phyloP scores from a whole-genome alignment of 64 coral and sea anemone genomes.

The Cladopsammia gracilis region DNA sequence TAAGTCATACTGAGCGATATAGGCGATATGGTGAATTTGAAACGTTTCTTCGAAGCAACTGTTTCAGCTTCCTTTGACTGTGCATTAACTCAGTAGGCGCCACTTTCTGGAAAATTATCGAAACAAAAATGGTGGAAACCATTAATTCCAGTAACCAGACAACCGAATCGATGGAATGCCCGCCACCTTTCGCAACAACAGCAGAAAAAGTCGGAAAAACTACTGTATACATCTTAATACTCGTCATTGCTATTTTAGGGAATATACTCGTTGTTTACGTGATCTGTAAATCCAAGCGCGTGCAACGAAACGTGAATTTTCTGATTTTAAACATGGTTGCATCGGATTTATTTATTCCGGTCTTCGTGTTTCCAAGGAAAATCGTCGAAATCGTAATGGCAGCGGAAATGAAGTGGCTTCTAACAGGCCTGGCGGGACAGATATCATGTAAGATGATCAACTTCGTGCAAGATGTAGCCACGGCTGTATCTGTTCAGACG shows the following conservation, averaged over 20 bases:
- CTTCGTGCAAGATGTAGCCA: background rate
- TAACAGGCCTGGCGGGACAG: background rate
- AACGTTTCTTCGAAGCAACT: too few species aligned
- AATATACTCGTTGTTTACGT: slow-evolving; percentile 36
- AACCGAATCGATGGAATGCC: background rate
- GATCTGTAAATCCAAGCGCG: slow-evolving; percentile 12
- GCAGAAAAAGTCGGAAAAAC: slow-evolving; percentile 1
- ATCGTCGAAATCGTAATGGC: background rate
- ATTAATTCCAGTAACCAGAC: slow-evolving; percentile 27
- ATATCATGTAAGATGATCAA: slow-evolving; percentile 18
- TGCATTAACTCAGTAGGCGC: too few species aligned
- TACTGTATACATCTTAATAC: background rate
- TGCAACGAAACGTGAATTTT: slow-evolving; percentile 29
- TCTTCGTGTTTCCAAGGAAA: slow-evolving; percentile 1
- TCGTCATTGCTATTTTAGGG: background rate
- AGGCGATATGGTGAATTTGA: background rate
- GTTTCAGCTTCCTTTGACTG: too few species aligned
- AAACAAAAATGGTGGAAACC: background rate
- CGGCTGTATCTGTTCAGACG: slow-evolving; percentile 16
- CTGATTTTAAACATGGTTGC: slow-evolving; percentile 46
- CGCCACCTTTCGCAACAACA: background rate
- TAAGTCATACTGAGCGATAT: background rate
- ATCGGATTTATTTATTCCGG: slow-evolving; percentile 30
- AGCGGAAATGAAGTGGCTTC: background rate
- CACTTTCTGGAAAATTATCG: too few species aligned